Percentiles rank a stretch among this genome's conserved stretches.
Conservation (phyloP, 1,140 invertebrate species). For the Artemia franciscana region DNA sequence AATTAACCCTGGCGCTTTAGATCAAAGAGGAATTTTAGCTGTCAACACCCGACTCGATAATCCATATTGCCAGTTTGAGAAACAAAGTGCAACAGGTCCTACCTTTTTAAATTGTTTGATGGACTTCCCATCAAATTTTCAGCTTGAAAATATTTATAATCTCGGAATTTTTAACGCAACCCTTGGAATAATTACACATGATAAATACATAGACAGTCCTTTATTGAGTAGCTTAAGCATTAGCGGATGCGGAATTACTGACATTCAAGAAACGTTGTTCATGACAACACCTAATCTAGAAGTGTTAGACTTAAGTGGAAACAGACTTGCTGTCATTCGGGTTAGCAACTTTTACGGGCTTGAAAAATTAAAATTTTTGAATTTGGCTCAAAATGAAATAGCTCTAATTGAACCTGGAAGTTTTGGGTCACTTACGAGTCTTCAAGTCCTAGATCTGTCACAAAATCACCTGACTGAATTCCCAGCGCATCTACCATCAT, state of each 20-base stretch:
- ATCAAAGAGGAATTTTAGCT: no score
- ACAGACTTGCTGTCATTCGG: not conserved
- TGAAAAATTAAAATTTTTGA: not conserved
- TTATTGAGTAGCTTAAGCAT: no score
- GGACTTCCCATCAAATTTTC: no score
- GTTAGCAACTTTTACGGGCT: not conserved
- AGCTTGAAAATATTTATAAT: no score
- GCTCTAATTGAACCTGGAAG: not conserved
- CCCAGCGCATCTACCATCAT: not conserved
- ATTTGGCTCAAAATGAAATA: not conserved
- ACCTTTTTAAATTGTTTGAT: no score
- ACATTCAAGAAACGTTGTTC: not conserved
- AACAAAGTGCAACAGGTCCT: no score
- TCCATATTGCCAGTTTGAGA: no score
- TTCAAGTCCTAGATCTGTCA: not conserved
- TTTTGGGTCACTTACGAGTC: not conserved
- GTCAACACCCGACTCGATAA: no score
- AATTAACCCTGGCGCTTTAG: no score
- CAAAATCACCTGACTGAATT: not conserved
- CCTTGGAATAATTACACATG: no score
- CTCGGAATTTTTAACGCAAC: no score
- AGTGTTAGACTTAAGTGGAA: not conserved
- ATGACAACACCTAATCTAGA: not conserved
- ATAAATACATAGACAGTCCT: no score
- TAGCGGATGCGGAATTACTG: not conserved